phyloP scores from a whole-genome alignment of 2,113 vertebrate genomes.

The Amia ocellicauda region DNA sequence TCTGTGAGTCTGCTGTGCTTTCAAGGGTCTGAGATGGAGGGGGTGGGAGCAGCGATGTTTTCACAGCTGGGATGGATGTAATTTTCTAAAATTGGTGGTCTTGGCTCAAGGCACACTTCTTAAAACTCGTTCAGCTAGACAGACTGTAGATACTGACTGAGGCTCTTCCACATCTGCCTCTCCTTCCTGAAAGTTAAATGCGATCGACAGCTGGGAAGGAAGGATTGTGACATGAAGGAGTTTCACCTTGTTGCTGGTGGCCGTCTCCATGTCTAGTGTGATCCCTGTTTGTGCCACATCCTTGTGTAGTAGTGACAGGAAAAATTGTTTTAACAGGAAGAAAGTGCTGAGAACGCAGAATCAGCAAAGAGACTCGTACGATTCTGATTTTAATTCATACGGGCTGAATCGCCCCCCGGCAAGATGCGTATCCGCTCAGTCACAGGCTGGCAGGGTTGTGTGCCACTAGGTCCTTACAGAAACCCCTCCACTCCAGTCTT shows the following conservation, averaged over 20 bases:
- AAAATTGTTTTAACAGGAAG: not conserved
- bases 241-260: too few relatives aligned
- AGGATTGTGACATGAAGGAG: too few relatives aligned
- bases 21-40: not conserved
- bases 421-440: not conserved
- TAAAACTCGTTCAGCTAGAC: not conserved
- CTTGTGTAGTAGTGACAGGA: too few relatives aligned
- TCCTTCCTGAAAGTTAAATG: constrained; percentile 21
- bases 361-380: not conserved
- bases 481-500: not conserved
- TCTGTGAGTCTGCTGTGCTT: constrained; percentile 76
- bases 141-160: constrained; percentile 12
- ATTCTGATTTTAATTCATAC: not conserved
- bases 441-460: not conserved
- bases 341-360: not conserved
- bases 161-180: constrained; percentile 4
- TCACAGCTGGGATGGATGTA: constrained; percentile 15
- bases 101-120: not conserved
- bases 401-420: not conserved
- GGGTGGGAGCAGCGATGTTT: not conserved
- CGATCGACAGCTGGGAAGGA: constrained; percentile 15
- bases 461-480: not conserved
- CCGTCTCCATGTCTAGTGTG: too few relatives aligned
- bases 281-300: too few relatives aligned
- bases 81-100: constrained; percentile 4